phyloP scores from a whole-genome alignment of 2,113 vertebrate species.

The Brachyhypopomus occidentalis region DNA sequence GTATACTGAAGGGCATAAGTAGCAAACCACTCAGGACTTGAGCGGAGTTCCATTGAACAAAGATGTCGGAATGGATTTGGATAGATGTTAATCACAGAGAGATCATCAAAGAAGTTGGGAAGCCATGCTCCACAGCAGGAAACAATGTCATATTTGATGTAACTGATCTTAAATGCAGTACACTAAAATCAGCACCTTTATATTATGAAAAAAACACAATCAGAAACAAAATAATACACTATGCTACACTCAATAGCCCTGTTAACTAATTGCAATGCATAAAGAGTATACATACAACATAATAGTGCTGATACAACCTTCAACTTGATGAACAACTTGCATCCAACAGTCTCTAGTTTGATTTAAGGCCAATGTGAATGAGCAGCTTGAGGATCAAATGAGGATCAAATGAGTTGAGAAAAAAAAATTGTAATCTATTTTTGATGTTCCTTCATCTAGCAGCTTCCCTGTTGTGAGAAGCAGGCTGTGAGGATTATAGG shows the following conservation, averaged over 20 bases:
- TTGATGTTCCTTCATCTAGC: conserved; percentile 47
- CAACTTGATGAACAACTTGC: background rate
- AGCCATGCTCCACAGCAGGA: background rate
- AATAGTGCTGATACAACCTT: background rate
- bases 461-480: conserved; percentile 39
- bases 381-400: conserved; percentile 26
- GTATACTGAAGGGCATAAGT: conserved; percentile 41
- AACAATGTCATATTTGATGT: background rate
- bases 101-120: background rate
- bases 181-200: background rate
- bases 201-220: too few species aligned
- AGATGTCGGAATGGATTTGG: background rate
- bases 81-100: conserved; percentile 4
- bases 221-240: too few species aligned
- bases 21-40: conserved; percentile 26
- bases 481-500: conserved; percentile 35
- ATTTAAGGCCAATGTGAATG: background rate
- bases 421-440: conserved; percentile 37
- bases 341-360: background rate
- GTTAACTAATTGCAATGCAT: background rate
- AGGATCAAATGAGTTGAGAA: conserved; percentile 15
- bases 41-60: conserved; percentile 10
- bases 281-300: background rate
- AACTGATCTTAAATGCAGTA: background rate
- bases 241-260: background rate